These are phyloP conservation scores for Terrapene triunguis DNA, from an alignment of 2,113 vertebrate species.

Conservation along the genomic window DNA sequence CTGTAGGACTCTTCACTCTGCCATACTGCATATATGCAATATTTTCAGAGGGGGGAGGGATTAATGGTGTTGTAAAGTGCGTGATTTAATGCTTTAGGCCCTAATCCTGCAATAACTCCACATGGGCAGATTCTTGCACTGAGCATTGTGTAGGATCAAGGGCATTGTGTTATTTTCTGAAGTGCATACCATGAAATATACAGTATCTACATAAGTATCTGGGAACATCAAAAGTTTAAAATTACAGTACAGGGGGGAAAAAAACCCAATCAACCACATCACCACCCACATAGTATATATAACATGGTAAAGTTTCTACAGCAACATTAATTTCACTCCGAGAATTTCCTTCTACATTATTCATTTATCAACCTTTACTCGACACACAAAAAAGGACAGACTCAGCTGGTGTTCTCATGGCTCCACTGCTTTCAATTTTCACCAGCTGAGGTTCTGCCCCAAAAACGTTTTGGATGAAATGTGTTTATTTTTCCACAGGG, in stretches of 20 bases:
- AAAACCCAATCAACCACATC: not conserved
- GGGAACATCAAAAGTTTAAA: not conserved
- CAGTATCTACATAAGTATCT: not conserved
- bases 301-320: not conserved
- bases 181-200: not conserved
- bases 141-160: not conserved
- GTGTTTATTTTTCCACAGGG: not conserved
- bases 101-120: not conserved
- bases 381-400: not conserved
- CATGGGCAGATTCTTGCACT: not conserved
- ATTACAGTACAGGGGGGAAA: not conserved
- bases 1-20: not conserved
- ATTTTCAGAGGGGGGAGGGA: fast-evolving
- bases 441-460: not conserved
- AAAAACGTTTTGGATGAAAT: not conserved
- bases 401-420: not conserved
- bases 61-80: fast-evolving
- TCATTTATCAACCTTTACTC: not conserved
- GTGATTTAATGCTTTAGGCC: not conserved
- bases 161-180: not conserved
- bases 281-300: not conserved
- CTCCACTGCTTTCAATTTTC: not conserved
- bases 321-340: not conserved
- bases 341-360: not conserved
- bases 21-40: not conserved